A percentile compares a stretch with the other conserved stretches of the same genome.
Evolutionary conservation across 2,888 invertebrate species (phyloP).

Genomic region (Tetragonisca angustula): DNA sequence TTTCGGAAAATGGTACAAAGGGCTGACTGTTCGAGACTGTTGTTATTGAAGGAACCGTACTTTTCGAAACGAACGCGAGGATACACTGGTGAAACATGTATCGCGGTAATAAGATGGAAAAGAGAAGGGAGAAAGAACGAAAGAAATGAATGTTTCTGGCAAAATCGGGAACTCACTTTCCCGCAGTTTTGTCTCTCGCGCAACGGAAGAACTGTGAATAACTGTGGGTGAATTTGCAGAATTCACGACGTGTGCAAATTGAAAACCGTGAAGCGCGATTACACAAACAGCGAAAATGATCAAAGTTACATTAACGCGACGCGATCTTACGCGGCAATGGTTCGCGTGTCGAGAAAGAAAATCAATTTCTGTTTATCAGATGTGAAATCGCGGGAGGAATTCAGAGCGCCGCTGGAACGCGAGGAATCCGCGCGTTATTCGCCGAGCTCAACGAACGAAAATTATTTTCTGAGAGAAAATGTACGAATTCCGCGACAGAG

Average conservation of each 20-base stretch:
- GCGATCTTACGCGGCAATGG: no score
- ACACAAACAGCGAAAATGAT: neutral
- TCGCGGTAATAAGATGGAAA: neutral
- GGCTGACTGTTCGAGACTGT: neutral
- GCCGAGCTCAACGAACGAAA: neutral
- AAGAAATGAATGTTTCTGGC: neutral
- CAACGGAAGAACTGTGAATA: neutral
- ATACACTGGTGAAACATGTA: neutral
- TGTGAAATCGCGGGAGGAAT: neutral
- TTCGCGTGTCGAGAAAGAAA: neutral
- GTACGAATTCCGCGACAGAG: neutral
- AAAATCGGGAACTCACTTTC: neutral
- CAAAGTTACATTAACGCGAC: neutral
- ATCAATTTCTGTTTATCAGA: neutral
- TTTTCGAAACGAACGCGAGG: neutral
- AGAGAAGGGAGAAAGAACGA: no score
- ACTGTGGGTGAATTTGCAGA: neutral
- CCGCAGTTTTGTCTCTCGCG: no score
- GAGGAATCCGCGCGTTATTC: neutral
- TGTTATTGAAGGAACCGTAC: no score
- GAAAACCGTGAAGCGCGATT: no score
- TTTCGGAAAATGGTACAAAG: neutral
- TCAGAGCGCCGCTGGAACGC: neutral
- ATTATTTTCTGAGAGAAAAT: neutral
- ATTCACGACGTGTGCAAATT: neutral